phyloP scores from a whole-genome alignment of 2,888 invertebrate genomes.

The Clistopyga incitator region DNA sequence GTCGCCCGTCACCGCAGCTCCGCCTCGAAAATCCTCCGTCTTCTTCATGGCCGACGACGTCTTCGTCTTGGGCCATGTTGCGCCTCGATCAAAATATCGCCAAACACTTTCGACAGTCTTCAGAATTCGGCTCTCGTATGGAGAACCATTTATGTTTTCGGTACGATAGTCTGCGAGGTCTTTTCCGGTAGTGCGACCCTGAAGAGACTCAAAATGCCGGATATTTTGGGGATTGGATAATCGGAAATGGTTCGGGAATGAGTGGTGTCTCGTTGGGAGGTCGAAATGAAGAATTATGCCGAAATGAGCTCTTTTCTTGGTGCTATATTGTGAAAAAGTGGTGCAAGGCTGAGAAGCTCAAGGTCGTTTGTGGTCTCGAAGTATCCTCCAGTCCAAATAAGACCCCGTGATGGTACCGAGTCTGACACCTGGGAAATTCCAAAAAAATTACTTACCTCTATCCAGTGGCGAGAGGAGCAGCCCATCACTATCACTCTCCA shows the following conservation, averaged over 20 bases:
- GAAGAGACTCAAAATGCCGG: slow-evolving; percentile 13
- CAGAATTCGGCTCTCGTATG: slow-evolving; percentile 43
- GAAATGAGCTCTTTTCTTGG: not conserved
- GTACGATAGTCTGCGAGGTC: too few species aligned
- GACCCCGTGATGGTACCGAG: not conserved
- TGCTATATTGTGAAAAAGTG: not conserved
- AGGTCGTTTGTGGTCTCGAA: not conserved
- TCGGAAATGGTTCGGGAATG: slow-evolving; percentile 36
- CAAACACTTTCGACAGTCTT: slow-evolving; percentile 50
- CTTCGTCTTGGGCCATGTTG: slow-evolving; percentile 28
- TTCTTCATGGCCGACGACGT: slow-evolving; percentile 27
- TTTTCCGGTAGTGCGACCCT: slow-evolving; percentile 27
- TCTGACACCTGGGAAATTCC: slow-evolving; percentile 68
- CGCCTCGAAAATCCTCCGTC: slow-evolving; percentile 38
- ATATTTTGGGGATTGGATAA: slow-evolving; percentile 19
- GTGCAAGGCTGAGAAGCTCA: not conserved
- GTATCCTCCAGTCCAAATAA: not conserved
- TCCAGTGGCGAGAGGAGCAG: slow-evolving; percentile 30
- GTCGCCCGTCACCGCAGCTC: slow-evolving; percentile 28
- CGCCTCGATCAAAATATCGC: slow-evolving; percentile 18
- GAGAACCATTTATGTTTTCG: too few species aligned
- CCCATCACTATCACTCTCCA: slow-evolving; percentile 59
- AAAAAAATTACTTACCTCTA: slow-evolving; percentile 43
- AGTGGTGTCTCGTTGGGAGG: not conserved
- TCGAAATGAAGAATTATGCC: not conserved